These are phyloP conservation scores for Salticus scenicus DNA, from an alignment of 2,888 invertebrate species.

Conservation along the genomic window DNA sequence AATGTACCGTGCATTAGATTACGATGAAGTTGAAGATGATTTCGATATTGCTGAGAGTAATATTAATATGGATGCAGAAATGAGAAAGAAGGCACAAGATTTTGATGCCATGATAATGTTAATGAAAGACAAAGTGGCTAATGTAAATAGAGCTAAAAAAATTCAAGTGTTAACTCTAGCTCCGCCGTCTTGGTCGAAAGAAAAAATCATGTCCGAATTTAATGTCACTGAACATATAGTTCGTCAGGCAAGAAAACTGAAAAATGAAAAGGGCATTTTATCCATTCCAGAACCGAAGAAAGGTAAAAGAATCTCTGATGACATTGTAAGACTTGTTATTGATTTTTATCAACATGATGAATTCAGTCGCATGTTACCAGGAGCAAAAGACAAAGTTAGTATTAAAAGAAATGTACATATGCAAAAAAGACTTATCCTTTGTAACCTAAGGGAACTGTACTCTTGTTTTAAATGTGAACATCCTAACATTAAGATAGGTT, in stretches of 20 bases:
- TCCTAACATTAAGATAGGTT: background rate
- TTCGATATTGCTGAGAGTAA: too few species aligned
- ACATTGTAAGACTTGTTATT: background rate
- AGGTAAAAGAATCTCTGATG: background rate
- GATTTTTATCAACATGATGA: background rate
- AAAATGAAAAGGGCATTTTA: background rate
- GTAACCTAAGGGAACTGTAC: background rate
- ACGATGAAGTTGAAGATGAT: too few species aligned
- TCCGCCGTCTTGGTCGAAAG: too few species aligned
- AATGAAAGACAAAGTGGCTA: too few species aligned
- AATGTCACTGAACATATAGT: background rate
- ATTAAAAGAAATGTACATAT: background rate
- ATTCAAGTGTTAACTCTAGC: too few species aligned
- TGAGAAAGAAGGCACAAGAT: too few species aligned
- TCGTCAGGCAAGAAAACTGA: background rate
- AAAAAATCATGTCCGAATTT: too few species aligned
- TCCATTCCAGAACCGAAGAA: background rate
- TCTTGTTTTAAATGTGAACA: background rate
- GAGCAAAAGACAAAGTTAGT: background rate
- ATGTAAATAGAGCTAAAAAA: too few species aligned
- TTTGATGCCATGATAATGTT: too few species aligned
- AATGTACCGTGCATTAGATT: too few species aligned
- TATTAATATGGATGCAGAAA: too few species aligned
- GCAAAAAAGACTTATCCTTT: background rate
- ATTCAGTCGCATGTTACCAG: background rate